Percentiles rank a stretch among this genome's conserved stretches.
These are phyloP conservation scores for Diarsia dahlii DNA, from an alignment of 2,888 invertebrate species.

Conservation along the genomic window DNA sequence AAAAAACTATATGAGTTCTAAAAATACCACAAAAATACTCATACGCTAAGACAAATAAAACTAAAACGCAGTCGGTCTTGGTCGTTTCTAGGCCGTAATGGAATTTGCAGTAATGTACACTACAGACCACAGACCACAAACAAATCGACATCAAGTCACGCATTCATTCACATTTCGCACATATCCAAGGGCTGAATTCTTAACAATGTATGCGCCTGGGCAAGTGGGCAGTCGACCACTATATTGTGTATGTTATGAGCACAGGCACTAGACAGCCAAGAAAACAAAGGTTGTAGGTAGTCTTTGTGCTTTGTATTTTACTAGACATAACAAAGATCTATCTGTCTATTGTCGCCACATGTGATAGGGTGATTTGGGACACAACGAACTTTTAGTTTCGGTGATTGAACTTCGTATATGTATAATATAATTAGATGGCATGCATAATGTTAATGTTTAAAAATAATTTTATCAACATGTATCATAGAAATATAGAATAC, in stretches of 20 bases:
- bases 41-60: conserved; percentile 9
- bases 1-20: background rate
- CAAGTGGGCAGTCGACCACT: conserved; percentile 13
- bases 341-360: conserved; percentile 28
- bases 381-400: conserved; percentile 37
- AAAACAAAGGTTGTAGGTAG: conserved; percentile 8
- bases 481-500: background rate
- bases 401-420: conserved; percentile 20
- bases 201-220: conserved; percentile 32
- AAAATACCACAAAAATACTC: conserved; percentile 17
- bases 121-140: conserved; percentile 47
- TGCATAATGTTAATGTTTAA: background rate
- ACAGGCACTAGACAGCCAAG: conserved; percentile 11
- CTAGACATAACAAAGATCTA: conserved; percentile 36
- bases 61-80: conserved; percentile 2
- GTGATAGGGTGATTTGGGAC: conserved; percentile 30
- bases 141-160: conserved; percentile 65
- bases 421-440: conserved; percentile 9
- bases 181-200: conserved; percentile 48
- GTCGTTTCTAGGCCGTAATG: conserved; percentile 41
- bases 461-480: background rate
- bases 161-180: conserved; percentile 59
- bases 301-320: conserved; percentile 7
- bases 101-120: conserved; percentile 55
- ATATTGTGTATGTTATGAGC: conserved; percentile 24